A percentile compares a stretch with the other conserved stretches of the same genome.
phyloP scores from a whole-genome alignment of 1,140 invertebrate species.

The Armadillidium nasatum region DNA sequence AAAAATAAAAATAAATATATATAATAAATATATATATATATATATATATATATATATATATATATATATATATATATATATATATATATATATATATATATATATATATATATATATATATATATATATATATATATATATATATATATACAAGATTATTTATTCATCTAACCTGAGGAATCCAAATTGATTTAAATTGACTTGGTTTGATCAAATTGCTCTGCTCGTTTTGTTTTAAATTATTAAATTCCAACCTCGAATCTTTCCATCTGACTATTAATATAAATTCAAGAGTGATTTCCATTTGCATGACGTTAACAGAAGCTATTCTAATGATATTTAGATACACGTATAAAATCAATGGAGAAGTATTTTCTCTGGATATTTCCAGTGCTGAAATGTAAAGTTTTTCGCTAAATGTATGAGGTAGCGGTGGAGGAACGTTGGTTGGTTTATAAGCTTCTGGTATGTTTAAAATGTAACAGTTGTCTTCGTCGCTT shows the following conservation, averaged over 20 bases:
- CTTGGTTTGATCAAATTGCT: not conserved
- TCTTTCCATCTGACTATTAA: not conserved
- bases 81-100: no score
- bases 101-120: no score
- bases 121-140: no score
- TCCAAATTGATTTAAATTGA: not conserved
- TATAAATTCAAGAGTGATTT: not conserved
- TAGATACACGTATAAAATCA: not conserved
- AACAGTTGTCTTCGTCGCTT: no score
- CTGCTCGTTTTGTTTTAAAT: not conserved
- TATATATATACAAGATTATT: no score
- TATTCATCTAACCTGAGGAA: not conserved
- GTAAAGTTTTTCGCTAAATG: not conserved
- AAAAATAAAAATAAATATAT: no score
- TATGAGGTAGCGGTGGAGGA: not conserved
- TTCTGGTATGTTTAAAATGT: no score
- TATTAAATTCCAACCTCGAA: not conserved
- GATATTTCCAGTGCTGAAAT: not conserved
- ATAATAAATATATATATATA: no score
- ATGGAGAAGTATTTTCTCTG: not conserved
- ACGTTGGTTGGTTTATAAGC: no score
- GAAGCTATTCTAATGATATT: not conserved
- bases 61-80: no score
- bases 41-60: no score
- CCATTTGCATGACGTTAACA: not conserved